Conservation (phyloP, 2,113 vertebrate genomes). For the Lonchura striata region DNA sequence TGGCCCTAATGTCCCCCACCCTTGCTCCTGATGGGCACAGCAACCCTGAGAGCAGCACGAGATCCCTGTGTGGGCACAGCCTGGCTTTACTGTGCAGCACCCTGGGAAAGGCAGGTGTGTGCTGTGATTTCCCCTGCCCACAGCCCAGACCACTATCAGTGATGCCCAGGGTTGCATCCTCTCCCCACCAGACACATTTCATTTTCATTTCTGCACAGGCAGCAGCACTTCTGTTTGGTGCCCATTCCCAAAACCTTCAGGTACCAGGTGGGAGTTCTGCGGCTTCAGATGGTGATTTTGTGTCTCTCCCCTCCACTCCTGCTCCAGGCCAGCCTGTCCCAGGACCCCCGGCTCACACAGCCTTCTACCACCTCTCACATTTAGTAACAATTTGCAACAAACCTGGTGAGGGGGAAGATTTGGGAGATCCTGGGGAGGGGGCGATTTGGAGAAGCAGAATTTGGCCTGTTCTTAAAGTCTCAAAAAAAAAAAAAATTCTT, state of each 20-base stretch:
- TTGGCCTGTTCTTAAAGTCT: background rate
- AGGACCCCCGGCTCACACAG: accelerated
- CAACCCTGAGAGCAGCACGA: background rate
- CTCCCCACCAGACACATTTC: background rate
- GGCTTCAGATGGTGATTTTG: background rate
- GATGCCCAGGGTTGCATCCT: background rate
- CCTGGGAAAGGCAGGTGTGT: accelerated
- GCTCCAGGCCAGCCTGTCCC: background rate
- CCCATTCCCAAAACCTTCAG: background rate
- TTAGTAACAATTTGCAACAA: background rate
- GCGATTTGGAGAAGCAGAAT: background rate
- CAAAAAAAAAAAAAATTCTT: background rate
- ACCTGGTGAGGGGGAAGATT: background rate
- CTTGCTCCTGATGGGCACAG: background rate
- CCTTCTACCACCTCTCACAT: background rate
- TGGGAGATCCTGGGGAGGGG: background rate
- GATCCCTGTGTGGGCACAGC: background rate
- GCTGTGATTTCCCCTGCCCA: background rate
- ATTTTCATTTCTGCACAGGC: background rate
- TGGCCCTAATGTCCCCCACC: background rate
- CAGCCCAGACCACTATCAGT: background rate
- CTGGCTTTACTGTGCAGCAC: background rate
- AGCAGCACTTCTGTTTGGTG: background rate
- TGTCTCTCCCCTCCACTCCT: background rate
- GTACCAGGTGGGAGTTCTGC: background rate